phyloP scores from a whole-genome alignment of 2,888 invertebrate genomes.

The Kryphioiulus occultus region DNA sequence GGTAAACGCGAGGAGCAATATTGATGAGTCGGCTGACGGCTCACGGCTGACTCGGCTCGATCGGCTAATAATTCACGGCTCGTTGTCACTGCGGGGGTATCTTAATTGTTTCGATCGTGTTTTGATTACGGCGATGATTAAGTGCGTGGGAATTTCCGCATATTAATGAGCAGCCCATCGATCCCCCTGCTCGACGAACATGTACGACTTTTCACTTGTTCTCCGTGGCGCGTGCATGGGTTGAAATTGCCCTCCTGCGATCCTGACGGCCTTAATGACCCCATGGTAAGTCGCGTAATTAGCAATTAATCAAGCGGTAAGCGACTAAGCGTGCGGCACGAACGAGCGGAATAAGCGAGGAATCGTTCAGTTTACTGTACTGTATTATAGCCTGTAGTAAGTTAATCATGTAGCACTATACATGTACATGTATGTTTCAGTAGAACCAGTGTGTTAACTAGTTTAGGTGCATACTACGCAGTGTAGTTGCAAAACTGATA shows the following conservation, averaged over 20 bases:
- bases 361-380: no score
- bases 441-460: no score
- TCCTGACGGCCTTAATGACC: background rate
- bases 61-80: background rate
- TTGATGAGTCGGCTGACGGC: no score
- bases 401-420: no score
- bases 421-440: no score
- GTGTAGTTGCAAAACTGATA: no score
- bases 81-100: background rate
- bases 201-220: background rate
- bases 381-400: no score
- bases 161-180: background rate
- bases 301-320: background rate
- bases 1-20: no score
- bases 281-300: background rate
- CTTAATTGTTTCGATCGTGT: constrained; percentile 5
- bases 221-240: background rate
- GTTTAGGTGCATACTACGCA: no score
- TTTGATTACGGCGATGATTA: background rate
- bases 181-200: background rate
- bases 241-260: background rate
- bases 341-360: no score
- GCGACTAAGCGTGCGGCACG: no score
- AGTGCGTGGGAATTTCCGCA: background rate
- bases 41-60: no score